A percentile compares a stretch with the other conserved stretches of the same genome.
Evolutionary conservation across 2,113 vertebrate genomes (phyloP).

Genomic region (Sapayoa aenigma): DNA sequence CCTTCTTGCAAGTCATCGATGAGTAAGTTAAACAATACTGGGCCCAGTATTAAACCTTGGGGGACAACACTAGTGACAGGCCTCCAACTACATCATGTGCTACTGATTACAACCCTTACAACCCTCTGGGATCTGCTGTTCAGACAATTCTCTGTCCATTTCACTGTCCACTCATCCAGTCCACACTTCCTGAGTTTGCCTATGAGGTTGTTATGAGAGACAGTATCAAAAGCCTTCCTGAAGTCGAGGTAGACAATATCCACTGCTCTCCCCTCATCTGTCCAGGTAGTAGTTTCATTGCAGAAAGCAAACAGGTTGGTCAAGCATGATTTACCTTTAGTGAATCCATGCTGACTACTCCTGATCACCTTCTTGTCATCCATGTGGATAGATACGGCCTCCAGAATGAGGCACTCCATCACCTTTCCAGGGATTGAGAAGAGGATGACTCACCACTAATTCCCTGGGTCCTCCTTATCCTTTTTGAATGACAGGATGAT

Average conservation of each 20-base stretch:
- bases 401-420: not conserved
- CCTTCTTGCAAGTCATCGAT: too few relatives aligned
- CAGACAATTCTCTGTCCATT: not conserved
- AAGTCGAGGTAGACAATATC: not conserved
- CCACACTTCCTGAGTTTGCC: not conserved
- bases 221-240: not conserved
- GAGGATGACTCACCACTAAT: rapidly evolving
- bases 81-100: not conserved
- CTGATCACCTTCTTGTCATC: not conserved
- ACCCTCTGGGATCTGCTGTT: not conserved
- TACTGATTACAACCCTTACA: not conserved
- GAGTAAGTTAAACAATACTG: too few relatives aligned
- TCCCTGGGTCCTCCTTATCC: not conserved
- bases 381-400: not conserved
- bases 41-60: not conserved
- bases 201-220: not conserved
- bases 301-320: not conserved
- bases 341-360: not conserved
- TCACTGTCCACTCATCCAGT: not conserved
- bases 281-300: not conserved
- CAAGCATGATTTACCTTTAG: not conserved
- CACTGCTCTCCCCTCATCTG: not conserved
- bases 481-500: not conserved
- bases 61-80: too few relatives aligned
- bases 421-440: not conserved